These are phyloP conservation scores for Cheilosia vernalis DNA, from an alignment of 2,888 invertebrate species.

Conservation along the genomic window DNA sequence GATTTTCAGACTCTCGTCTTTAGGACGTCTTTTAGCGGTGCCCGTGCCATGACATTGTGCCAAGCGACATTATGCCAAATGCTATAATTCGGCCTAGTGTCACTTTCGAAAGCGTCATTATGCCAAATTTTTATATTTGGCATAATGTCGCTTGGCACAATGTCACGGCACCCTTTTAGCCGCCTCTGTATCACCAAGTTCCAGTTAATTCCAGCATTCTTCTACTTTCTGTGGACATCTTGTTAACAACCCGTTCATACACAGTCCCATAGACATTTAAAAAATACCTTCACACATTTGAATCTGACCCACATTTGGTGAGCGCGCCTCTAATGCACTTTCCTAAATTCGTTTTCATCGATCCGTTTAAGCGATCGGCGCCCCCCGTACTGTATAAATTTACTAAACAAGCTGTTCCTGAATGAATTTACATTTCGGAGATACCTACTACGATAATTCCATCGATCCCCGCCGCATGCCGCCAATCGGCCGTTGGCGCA, in stretches of 20 bases:
- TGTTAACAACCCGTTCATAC: background rate
- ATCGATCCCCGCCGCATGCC: background rate
- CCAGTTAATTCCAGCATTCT: too few relatives aligned
- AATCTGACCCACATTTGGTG: conserved; percentile 46
- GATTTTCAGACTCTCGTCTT: too few relatives aligned
- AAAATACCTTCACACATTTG: conserved; percentile 39
- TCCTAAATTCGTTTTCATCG: conserved; percentile 66
- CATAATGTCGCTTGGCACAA: too few relatives aligned
- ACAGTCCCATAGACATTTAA: background rate
- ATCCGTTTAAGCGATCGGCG: conserved; percentile 47
- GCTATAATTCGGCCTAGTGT: too few relatives aligned
- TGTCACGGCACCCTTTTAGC: too few relatives aligned
- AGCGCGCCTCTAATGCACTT: conserved; percentile 63
- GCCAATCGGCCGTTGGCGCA: conserved; percentile 12
- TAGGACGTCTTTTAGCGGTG: too few relatives aligned
- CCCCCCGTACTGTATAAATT: conserved; percentile 33
- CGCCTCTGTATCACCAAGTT: too few relatives aligned
- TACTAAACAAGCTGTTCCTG: conserved; percentile 49
- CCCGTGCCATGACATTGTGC: too few relatives aligned
- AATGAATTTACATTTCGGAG: conserved; percentile 49
- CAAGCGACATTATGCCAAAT: too few relatives aligned
- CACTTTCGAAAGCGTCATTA: too few relatives aligned
- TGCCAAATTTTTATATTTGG: too few relatives aligned
- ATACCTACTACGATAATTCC: conserved; percentile 6
- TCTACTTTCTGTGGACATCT: too few relatives aligned